Conservation (phyloP, 2,888 invertebrate genomes). For the Drosophila koepferae region DNA sequence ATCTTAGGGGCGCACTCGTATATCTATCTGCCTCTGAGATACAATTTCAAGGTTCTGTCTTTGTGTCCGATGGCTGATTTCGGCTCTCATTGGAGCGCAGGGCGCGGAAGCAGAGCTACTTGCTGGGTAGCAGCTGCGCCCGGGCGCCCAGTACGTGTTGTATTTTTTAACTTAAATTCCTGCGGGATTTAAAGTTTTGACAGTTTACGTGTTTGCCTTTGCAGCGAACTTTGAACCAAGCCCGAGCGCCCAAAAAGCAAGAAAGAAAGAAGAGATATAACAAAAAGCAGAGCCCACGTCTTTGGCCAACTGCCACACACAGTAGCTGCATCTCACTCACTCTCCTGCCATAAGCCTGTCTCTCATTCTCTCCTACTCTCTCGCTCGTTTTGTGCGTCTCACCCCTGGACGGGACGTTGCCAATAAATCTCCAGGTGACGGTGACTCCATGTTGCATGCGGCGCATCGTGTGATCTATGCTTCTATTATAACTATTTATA, state of each 20-base stretch:
- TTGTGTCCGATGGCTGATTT: slow-evolving; percentile 42
- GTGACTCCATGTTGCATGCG: slow-evolving; percentile 83
- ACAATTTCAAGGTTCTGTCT: slow-evolving; percentile 78
- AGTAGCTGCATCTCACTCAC: slow-evolving; percentile 33
- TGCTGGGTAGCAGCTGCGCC: slow-evolving; percentile 65
- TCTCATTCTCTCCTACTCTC: slow-evolving; percentile 3
- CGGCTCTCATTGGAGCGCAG: slow-evolving; percentile 37
- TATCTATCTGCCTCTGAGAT: slow-evolving; percentile 53
- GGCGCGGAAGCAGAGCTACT: slow-evolving; percentile 8
- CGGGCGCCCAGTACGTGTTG: slow-evolving; percentile 71
- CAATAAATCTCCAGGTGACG: slow-evolving; percentile 85
- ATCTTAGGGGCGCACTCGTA: slow-evolving; percentile 57
- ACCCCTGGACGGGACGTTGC: slow-evolving; percentile 71
- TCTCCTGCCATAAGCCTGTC: background rate
- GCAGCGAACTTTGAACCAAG: slow-evolving; percentile 76
- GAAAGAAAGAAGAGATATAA: slow-evolving; percentile 24
- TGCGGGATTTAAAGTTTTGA: slow-evolving; percentile 83
- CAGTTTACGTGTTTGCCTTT: slow-evolving; percentile 81
- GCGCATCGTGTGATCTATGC: slow-evolving; percentile 83
- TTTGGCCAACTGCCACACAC: slow-evolving; percentile 43
- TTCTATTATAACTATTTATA: slow-evolving; percentile 83
- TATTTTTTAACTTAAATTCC: slow-evolving; percentile 82
- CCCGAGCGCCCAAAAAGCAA: slow-evolving; percentile 5
- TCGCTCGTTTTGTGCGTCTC: slow-evolving; percentile 33
- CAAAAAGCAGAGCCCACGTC: slow-evolving; percentile 41